A percentile compares a stretch with the other conserved stretches of the same genome.
phyloP scores from a whole-genome alignment of 2,888 invertebrate genomes.

The Rhingia campestris region DNA sequence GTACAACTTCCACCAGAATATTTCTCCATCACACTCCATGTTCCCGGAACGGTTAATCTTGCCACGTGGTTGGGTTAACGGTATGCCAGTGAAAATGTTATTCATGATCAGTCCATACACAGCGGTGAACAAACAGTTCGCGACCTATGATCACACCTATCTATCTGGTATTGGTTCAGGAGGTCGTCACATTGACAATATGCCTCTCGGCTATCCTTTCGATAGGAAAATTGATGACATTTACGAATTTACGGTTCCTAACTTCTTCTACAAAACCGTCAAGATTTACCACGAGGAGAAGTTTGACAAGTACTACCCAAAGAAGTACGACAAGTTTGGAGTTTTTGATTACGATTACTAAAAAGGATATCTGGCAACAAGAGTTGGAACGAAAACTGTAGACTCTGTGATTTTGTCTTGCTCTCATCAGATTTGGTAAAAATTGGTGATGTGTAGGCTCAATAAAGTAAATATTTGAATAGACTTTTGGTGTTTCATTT shows the following conservation, averaged over 20 bases:
- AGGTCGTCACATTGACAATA: conserved; percentile 84
- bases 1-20: conserved; percentile 81
- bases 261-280: conserved; percentile 86
- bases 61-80: conserved; percentile 86
- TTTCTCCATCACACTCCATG: conserved; percentile 84
- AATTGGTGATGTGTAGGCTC: too few species aligned
- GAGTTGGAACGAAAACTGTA: too few species aligned
- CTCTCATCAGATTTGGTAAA: too few species aligned
- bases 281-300: conserved; percentile 75
- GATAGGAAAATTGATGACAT: conserved; percentile 86
- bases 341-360: conserved; percentile 45
- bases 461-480: too few species aligned
- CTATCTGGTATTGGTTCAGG: conserved; percentile 84
- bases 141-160: conserved; percentile 83
- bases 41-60: conserved; percentile 86
- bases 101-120: conserved; percentile 84
- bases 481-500: too few species aligned
- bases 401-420: neutral
- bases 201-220: conserved; percentile 88
- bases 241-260: conserved; percentile 84
- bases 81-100: conserved; percentile 86
- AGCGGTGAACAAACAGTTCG: conserved; percentile 78
- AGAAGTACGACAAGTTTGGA: conserved; percentile 51
- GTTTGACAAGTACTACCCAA: conserved; percentile 67
- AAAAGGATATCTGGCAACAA: too few species aligned